These are phyloP conservation scores for Eulithis testata DNA, from an alignment of 2,888 invertebrate genomes.

Conservation along the genomic window DNA sequence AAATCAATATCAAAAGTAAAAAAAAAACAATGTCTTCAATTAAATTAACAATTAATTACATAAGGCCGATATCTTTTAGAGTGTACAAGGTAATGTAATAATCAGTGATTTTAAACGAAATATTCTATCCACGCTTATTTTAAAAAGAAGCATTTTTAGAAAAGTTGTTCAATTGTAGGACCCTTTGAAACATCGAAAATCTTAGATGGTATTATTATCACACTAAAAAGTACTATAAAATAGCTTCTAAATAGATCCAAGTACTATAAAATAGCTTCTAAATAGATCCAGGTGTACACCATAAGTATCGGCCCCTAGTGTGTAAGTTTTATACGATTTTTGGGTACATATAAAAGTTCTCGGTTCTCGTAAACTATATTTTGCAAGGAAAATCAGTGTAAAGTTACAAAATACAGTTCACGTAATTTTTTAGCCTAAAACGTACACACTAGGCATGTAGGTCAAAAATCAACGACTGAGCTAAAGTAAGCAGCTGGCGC, in stretches of 20 bases:
- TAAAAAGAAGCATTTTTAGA: conserved; percentile 20
- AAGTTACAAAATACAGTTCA: too few species aligned
- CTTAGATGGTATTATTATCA: too few species aligned
- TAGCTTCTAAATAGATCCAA: neutral
- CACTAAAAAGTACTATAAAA: too few species aligned
- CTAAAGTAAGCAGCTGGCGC: conserved; percentile 55
- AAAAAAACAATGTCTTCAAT: conserved; percentile 2
- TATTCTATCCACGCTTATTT: conserved; percentile 18
- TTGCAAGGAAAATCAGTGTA: too few species aligned
- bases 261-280: neutral
- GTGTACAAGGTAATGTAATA: conserved; percentile 6
- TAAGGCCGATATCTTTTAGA: conserved; percentile 5
- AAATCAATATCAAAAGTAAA: conserved; percentile 18
- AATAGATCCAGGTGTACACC: conserved; percentile 10
- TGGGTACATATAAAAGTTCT: too few species aligned
- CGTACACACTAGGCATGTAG: neutral
- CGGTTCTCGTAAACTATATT: too few species aligned
- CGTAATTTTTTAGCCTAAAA: too few species aligned
- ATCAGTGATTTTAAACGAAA: neutral
- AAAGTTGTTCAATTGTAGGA: neutral
- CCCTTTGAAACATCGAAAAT: neutral
- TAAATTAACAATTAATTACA: conserved; percentile 1
- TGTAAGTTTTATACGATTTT: too few species aligned
- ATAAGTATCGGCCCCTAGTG: conserved; percentile 13
- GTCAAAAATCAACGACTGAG: conserved; percentile 43